Conservation (phyloP, 2,797 vertebrate species). For the Pygocentrus nattereri region DNA sequence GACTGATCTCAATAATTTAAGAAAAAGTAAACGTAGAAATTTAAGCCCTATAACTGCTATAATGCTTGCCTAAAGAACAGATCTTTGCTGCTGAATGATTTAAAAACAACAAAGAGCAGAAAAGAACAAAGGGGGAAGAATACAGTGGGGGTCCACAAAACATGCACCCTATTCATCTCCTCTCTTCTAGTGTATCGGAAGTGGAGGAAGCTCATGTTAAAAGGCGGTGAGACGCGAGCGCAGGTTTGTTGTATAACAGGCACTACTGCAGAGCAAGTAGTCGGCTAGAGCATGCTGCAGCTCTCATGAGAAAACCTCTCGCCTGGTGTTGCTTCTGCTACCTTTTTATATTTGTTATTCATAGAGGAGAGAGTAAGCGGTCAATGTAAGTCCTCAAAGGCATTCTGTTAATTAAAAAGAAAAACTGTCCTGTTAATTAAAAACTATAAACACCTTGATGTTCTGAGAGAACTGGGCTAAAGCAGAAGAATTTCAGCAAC, state of each 20-base stretch:
- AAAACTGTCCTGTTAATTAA: not conserved
- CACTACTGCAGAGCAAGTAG: slow-evolving; percentile 3
- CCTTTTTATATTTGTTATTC: not conserved
- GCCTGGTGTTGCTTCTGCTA: not conserved
- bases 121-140: not conserved
- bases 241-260: slow-evolving; percentile 8
- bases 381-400: not conserved
- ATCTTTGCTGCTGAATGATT: not conserved
- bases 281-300: slow-evolving; percentile 21
- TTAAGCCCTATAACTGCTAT: not conserved
- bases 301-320: slow-evolving; percentile 11
- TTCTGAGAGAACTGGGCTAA: not conserved
- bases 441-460: not conserved
- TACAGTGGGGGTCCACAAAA: not conserved
- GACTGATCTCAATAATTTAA: not conserved
- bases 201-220: not conserved
- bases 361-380: not conserved
- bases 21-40: no score
- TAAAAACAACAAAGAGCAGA: not conserved
- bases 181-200: not conserved
- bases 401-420: not conserved
- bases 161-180: not conserved
- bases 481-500: not conserved
- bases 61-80: not conserved
- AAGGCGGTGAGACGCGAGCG: not conserved